These are phyloP conservation scores for Bombus superbus DNA, from an alignment of 1,140 invertebrate species.

Conservation along the genomic window DNA sequence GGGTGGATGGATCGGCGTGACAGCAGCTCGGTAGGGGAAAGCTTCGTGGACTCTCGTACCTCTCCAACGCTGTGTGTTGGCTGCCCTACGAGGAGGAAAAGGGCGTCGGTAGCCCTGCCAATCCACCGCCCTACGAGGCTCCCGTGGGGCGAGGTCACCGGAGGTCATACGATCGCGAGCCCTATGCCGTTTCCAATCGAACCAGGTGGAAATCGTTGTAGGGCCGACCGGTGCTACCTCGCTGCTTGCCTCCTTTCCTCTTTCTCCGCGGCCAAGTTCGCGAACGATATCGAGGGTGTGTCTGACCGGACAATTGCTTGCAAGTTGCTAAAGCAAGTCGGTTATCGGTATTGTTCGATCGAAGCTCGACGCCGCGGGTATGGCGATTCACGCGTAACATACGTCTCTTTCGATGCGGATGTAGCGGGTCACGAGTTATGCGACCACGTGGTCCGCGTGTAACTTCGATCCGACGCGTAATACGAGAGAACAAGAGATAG, in stretches of 20 bases:
- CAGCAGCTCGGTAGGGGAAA: conserved; percentile 62
- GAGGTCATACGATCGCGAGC: conserved; percentile 80
- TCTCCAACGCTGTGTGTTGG: not conserved
- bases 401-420: not conserved
- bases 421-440: not conserved
- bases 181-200: conserved; percentile 57
- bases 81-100: conserved; percentile 54
- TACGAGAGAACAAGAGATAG: not conserved
- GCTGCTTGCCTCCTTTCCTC: too few species aligned
- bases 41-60: conserved; percentile 42
- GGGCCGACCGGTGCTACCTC: conserved; percentile 18
- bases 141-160: conserved; percentile 81
- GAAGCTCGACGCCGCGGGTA: not conserved
- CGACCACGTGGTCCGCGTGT: conserved; percentile 9
- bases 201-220: conserved; percentile 35
- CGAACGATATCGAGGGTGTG: conserved; percentile 34
- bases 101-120: conserved; percentile 73
- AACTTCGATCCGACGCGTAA: not conserved
- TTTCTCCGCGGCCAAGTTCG: not conserved
- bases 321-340: not conserved
- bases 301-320: conserved; percentile 27
- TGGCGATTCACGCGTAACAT: not conserved
- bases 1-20: conserved; percentile 76
- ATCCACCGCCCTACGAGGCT: conserved; percentile 69
- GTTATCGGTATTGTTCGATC: not conserved